Evolutionary conservation across 2,113 vertebrate genomes (phyloP).

Genomic region (Monopterus albus): DNA sequence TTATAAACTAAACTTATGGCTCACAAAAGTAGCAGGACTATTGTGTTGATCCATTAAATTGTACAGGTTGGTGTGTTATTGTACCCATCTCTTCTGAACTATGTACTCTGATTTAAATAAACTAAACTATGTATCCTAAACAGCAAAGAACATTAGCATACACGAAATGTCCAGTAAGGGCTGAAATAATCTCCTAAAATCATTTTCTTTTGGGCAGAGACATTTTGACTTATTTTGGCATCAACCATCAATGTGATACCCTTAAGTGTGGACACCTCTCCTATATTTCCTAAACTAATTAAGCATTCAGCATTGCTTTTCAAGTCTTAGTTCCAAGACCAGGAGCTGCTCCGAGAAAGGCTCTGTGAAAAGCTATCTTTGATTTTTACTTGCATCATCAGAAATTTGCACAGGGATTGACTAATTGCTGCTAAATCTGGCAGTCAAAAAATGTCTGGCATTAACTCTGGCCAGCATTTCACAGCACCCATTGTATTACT

Average conservation of each 20-base stretch:
- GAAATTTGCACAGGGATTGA: slow-evolving; percentile 46
- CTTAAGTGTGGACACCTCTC: slow-evolving; percentile 43
- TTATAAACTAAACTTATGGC: slow-evolving; percentile 33
- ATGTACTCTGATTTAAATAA: slow-evolving; percentile 9
- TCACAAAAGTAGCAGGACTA: slow-evolving; percentile 1
- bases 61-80: not conserved
- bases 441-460: slow-evolving; percentile 15
- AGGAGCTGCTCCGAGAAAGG: slow-evolving; percentile 30
- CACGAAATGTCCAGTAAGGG: slow-evolving; percentile 30
- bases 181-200: slow-evolving; percentile 4
- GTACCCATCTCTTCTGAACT: not conserved
- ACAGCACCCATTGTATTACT: slow-evolving; percentile 43
- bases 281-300: slow-evolving; percentile 54
- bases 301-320: slow-evolving; percentile 55
- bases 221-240: slow-evolving; percentile 41
- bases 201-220: slow-evolving; percentile 16
- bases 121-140: not conserved
- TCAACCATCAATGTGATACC: slow-evolving; percentile 54
- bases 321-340: slow-evolving; percentile 37
- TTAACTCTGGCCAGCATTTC: slow-evolving; percentile 28
- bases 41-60: slow-evolving; percentile 2
- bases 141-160: not conserved
- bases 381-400: slow-evolving; percentile 54
- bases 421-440: slow-evolving; percentile 61
- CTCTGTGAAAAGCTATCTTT: slow-evolving; percentile 12